phyloP scores from a whole-genome alignment of 2,113 vertebrate genomes.

The Anseranas semipalmata region DNA sequence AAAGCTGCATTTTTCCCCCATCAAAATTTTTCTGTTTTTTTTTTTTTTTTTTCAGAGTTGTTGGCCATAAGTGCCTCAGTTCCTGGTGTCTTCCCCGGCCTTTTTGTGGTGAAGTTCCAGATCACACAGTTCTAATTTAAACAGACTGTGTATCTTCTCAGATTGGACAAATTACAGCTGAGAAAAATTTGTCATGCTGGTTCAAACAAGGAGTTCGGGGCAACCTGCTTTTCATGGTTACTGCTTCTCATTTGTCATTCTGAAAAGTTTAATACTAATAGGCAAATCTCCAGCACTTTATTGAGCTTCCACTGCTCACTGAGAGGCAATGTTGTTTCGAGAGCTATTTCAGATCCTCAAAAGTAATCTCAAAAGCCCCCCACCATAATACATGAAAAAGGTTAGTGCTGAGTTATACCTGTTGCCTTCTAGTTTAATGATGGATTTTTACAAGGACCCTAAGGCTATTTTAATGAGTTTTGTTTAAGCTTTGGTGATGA shows the following conservation, averaged over 20 bases:
- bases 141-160: conserved; percentile 3
- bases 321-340: conserved; percentile 4
- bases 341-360: conserved; percentile 12
- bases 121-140: conserved; percentile 1
- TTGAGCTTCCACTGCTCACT: not conserved
- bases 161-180: not conserved
- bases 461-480: conserved; percentile 7
- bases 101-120: not conserved
- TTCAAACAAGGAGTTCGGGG: conserved; percentile 49
- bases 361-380: not conserved
- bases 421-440: conserved; percentile 3
- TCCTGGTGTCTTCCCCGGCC: not conserved
- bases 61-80: not conserved
- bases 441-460: not conserved
- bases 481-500: conserved; percentile 53
- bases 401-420: conserved; percentile 21
- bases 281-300: conserved; percentile 75
- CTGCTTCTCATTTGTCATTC: conserved; percentile 79
- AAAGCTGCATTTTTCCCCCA: not conserved
- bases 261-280: conserved; percentile 70
- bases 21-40: not conserved
- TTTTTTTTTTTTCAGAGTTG: not conserved
- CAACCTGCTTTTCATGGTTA: conserved; percentile 70
- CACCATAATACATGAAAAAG: conserved; percentile 10
- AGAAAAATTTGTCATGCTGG: conserved; percentile 21